phyloP scores from a whole-genome alignment of 2,797 vertebrate genomes.

The Tadarida brasiliensis region DNA sequence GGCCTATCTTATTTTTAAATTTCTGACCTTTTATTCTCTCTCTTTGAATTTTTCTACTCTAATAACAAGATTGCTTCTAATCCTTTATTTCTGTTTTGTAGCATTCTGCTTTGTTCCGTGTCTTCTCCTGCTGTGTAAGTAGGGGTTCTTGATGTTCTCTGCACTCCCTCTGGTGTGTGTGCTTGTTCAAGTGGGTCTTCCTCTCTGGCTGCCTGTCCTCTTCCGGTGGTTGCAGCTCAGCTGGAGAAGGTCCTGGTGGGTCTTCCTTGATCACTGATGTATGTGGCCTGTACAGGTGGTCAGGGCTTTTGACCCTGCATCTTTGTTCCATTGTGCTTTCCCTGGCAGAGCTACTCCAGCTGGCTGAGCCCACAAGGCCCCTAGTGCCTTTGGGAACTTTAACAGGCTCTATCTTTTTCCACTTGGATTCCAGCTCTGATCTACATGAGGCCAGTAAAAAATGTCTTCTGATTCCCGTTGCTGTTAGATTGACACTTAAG shows the following conservation, averaged over 20 bases:
- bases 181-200: not conserved
- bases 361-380: not conserved
- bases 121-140: not conserved
- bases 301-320: not conserved
- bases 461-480: not conserved
- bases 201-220: not conserved
- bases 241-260: not conserved
- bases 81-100: not conserved
- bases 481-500: not conserved
- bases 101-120: not conserved
- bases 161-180: not conserved
- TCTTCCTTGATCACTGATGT: not conserved
- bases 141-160: not conserved
- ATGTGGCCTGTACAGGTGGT: no score
- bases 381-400: not conserved
- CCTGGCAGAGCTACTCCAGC: not conserved
- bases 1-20: not conserved
- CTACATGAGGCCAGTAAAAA: not conserved
- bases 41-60: not conserved
- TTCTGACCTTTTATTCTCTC: not conserved
- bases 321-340: not conserved
- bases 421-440: not conserved
- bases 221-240: not conserved
- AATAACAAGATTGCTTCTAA: not conserved
- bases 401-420: not conserved